Conservation (phyloP, 2,797 vertebrate species). For the Cephalopachus bancanus region DNA sequence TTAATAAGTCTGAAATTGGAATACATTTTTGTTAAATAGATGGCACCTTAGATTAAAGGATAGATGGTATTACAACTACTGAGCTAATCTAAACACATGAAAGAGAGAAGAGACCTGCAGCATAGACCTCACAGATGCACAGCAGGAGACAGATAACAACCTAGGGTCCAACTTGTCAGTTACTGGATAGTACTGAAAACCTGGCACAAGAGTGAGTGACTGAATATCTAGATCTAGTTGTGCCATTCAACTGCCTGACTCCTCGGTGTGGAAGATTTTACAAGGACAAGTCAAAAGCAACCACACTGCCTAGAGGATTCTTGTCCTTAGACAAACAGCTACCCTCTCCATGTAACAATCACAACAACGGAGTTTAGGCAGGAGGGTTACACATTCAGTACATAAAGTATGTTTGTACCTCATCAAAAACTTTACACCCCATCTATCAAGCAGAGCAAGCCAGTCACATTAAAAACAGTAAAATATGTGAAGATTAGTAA, state of each 20-base stretch:
- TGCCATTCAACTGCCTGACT: neutral
- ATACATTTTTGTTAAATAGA: neutral
- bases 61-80: neutral
- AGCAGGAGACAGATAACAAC: neutral
- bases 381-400: neutral
- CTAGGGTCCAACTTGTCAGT: neutral
- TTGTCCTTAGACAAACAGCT: neutral
- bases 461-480: neutral
- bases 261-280: neutral
- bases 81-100: neutral
- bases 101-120: neutral
- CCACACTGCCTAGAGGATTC: neutral
- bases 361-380: neutral
- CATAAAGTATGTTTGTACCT: neutral
- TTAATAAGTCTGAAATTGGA: neutral
- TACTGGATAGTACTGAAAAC: neutral
- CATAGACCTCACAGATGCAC: neutral
- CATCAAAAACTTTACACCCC: neutral
- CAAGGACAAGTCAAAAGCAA: neutral
- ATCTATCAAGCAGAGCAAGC: neutral
- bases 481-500: neutral
- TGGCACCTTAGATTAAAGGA: neutral
- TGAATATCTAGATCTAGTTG: neutral
- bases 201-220: neutral
- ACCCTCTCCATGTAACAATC: neutral